Evolutionary conservation across 2,888 invertebrate genomes (phyloP).

Genomic region (Hyposoter dolosus): DNA sequence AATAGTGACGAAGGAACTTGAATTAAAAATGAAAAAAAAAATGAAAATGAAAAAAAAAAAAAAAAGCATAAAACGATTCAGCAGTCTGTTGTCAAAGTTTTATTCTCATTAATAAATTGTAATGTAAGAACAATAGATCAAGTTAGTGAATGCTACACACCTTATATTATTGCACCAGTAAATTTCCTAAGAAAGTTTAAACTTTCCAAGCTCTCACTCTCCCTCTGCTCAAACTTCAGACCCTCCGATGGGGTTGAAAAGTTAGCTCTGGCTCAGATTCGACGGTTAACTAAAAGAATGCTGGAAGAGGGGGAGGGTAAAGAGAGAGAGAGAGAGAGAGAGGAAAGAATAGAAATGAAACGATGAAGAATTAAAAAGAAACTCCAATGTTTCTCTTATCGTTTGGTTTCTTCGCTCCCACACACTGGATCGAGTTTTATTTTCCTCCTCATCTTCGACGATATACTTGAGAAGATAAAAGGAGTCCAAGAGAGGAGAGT

Average conservation of each 20-base stretch:
- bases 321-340: background rate
- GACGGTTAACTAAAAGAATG: conserved; percentile 1
- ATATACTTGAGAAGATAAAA: conserved; percentile 45
- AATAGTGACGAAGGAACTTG: background rate
- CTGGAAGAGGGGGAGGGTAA: conserved; percentile 1
- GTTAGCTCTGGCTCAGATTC: conserved; percentile 58
- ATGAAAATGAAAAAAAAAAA: background rate
- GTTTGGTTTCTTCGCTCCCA: conserved; percentile 53
- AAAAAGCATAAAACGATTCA: conserved; percentile 18
- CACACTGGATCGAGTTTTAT: conserved; percentile 28
- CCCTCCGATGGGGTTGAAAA: conserved; percentile 38
- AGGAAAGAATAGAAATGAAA: conserved; percentile 12
- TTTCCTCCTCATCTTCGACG: conserved; percentile 6
- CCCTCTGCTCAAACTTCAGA: conserved; percentile 15
- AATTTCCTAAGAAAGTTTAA: conserved; percentile 60
- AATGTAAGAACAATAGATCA: conserved; percentile 37
- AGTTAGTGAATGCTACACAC: conserved; percentile 3
- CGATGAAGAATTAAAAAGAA: conserved; percentile 22
- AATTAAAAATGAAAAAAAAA: too few species aligned
- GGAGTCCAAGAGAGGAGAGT: conserved; percentile 18
- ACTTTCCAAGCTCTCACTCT: conserved; percentile 38
- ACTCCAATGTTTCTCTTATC: conserved; percentile 63
- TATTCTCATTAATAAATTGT: conserved; percentile 49
- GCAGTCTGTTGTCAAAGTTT: conserved; percentile 25
- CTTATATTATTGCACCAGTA: conserved; percentile 55